Evolutionary conservation across 2,888 invertebrate genomes (phyloP), one percentile per base, ranked within the genome.

Genomic region (Harpalus rufipes): DNA sequence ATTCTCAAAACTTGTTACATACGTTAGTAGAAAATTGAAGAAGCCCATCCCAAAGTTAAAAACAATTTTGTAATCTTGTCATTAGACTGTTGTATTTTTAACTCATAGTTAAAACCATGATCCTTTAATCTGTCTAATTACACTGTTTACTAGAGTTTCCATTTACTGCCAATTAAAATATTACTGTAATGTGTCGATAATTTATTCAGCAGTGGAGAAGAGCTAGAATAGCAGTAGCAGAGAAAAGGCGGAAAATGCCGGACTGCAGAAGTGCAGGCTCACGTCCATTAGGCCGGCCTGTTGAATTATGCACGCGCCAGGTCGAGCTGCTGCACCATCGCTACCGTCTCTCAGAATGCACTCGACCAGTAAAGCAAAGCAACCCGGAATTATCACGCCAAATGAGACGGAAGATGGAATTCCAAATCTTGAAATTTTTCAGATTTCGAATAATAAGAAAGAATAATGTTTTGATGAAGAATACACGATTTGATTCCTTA

Each of bases 101-200:
- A 32, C 63, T 63, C 25, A 12, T 25, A 74, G 72, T 74, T 74
- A 44, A 74, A 74, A 18, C 41, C 41, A 5, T 74, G 44, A 74
- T 74, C 72, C 72, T n/a, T 16, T 74, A 44, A 74, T 74, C 72
- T 44, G 14, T 41, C 44, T 74, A 74, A 74, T 74, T 44, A 25
- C 72, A 5, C 72, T 74, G 72, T 74, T 74, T 74, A 74, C 68
- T 68, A 41, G 41, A 14, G 8, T 14, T 16, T 68, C 39, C 72
- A 74, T 74, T 74, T 74, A 74, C 72, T 51, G 18, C 44, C 72
- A 74, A 74, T 74, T 74, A 74, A 74, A 74, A 74, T 74, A 74
- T 74, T 74, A 74, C 72, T 74, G 8, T 74, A 74, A 74, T 74
- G 72, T 74, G 72, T 44, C 72, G 72, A 74, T 74, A 74, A 74